These are phyloP conservation scores for Lota lota DNA, from an alignment of 2,113 vertebrate species.

Conservation along the genomic window DNA sequence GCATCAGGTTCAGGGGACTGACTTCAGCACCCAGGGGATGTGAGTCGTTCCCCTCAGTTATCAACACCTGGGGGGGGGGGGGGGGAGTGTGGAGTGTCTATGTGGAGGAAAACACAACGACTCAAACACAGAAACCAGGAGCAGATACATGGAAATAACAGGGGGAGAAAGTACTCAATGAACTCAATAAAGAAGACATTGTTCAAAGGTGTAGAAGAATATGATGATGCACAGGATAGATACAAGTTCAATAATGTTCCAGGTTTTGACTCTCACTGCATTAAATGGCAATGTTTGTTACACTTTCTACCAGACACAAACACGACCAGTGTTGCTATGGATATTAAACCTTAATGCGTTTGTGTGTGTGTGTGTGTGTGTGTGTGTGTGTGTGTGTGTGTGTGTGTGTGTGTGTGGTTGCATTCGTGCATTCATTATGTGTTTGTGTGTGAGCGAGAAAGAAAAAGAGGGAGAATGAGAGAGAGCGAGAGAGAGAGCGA, in stretches of 20 bases:
- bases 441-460: neutral
- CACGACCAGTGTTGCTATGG: conserved; percentile 51
- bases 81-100: neutral
- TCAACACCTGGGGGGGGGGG: too few species aligned
- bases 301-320: conserved; percentile 42
- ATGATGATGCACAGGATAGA: neutral
- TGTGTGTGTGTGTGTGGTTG: neutral
- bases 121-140: neutral
- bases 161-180: neutral
- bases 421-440: neutral
- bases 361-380: conserved; percentile 21
- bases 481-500: neutral
- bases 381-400: neutral
- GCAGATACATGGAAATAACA: neutral
- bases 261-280: conserved; percentile 16
- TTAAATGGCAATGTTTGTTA: conserved; percentile 30
- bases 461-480: neutral
- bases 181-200: neutral
- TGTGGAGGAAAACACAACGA: neutral
- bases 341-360: conserved; percentile 45
- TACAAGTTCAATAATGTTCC: conserved; percentile 2
- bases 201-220: too few species aligned
- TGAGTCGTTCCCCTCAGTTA: too few species aligned
- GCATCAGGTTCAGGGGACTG: too few species aligned
- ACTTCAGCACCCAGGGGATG: too few species aligned